These are phyloP conservation scores for Metallyticus violacea DNA, from an alignment of 2,888 invertebrate species.

Conservation along the genomic window DNA sequence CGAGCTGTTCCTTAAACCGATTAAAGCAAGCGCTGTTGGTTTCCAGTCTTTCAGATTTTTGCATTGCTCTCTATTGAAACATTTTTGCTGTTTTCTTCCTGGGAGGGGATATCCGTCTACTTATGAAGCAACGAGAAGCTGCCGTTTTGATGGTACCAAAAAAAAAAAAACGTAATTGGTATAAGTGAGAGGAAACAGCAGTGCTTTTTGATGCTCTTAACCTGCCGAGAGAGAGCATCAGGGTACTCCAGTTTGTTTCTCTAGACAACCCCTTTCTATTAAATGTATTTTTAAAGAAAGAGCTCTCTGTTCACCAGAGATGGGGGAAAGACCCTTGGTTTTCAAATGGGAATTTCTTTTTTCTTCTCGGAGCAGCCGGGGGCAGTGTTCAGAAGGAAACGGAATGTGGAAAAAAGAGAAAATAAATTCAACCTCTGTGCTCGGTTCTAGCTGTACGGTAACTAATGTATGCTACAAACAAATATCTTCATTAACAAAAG, in stretches of 20 bases:
- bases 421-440: not conserved
- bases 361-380: not conserved
- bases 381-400: not conserved
- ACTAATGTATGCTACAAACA: too few relatives aligned
- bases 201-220: not conserved
- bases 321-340: not conserved
- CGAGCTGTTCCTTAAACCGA: not conserved
- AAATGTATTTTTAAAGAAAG: not conserved
- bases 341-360: not conserved
- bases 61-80: not conserved
- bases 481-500: too few relatives aligned
- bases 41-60: not conserved
- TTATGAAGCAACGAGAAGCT: not conserved
- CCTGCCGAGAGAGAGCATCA: not conserved
- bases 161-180: not conserved
- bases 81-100: not conserved
- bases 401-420: not conserved
- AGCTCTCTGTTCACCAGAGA: not conserved
- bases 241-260: not conserved
- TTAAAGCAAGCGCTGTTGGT: not conserved
- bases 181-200: not conserved
- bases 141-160: not conserved
- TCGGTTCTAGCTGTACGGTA: not conserved
- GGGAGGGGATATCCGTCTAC: not conserved
- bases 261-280: not conserved